Percentiles rank a stretch among this genome's conserved stretches.
These are phyloP conservation scores for Lordiphosa collinella DNA, from an alignment of 1,140 invertebrate genomes.

Conservation along the genomic window DNA sequence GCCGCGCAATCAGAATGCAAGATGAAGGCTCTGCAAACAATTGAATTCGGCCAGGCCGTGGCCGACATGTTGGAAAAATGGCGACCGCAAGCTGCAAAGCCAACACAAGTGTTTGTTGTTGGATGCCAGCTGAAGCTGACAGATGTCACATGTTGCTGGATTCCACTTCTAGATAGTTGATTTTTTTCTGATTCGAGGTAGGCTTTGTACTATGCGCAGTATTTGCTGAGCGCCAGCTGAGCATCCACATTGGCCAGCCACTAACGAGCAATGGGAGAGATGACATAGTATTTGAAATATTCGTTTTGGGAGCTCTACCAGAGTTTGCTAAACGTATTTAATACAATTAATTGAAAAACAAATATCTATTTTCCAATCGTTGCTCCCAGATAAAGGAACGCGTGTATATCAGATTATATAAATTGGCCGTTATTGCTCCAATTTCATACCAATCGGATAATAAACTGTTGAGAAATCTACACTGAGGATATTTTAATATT, in stretches of 20 bases:
- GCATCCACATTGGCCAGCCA: slow-evolving; percentile 25
- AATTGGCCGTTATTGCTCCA: too few relatives aligned
- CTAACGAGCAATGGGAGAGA: slow-evolving; percentile 21
- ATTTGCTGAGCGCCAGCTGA: slow-evolving; percentile 13
- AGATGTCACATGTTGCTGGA: slow-evolving; percentile 27
- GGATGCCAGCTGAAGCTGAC: slow-evolving; percentile 34
- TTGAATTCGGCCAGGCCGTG: slow-evolving; percentile 32
- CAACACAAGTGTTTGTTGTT: slow-evolving; percentile 44
- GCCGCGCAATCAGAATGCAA: slow-evolving; percentile 75
- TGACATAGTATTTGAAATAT: not conserved
- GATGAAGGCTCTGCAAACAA: slow-evolving; percentile 70
- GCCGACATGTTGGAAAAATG: slow-evolving; percentile 62
- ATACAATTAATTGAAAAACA: too few relatives aligned
- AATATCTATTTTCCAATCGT: too few relatives aligned
- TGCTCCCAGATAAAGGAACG: too few relatives aligned
- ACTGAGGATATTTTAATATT: too few relatives aligned
- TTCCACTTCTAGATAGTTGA: not conserved
- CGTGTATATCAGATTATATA: too few relatives aligned
- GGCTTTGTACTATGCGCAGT: slow-evolving; percentile 7
- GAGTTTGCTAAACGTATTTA: too few relatives aligned
- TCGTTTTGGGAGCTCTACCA: too few relatives aligned
- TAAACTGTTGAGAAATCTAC: too few relatives aligned
- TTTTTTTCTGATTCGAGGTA: slow-evolving; percentile 12
- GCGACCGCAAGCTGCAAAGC: slow-evolving; percentile 66
- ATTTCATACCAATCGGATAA: too few relatives aligned